Base-by-base conservation (phyloP, 2,113 vertebrate species). In the Hydropotes inermis region DNA sequence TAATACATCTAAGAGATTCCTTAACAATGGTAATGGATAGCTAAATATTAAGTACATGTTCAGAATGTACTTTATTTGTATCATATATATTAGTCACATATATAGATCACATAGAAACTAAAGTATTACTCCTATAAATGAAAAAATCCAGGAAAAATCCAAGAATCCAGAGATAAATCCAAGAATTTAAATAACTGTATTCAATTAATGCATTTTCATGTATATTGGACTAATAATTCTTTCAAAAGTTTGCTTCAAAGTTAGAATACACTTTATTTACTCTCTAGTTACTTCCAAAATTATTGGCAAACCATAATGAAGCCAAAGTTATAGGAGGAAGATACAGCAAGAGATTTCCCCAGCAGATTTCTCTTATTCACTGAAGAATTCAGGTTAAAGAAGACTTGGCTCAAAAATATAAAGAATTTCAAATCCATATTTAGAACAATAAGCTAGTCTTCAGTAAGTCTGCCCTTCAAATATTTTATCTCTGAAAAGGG, bases 191-290 rank as follows among this genome's bases (percentile, higher is more conserved):
- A 83, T 64, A 88, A 87, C 50, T 85, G 58, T 28, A 97, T 91
- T 55, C 91, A 95, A 96, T 28, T 97, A 95, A 91, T 97, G 79
- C 47, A 50, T 97, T 98, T 97, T 95, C 70, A 97, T 86, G 78
- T 96, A 91, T 17, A 91, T 19, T 94, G 28, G 55, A 54, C 74
- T 98, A 97, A 95, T 50, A 70, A 57, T 96, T 91, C 70, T 96
- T 97, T 97, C 9, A 74, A 94, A 89, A 83, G 2, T 82, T 96
- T 87, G 60, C 86, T 98, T 96, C 91, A 94, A 12, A 16, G 91
- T 89, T 96, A 97, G 96, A 98, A 36, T 1, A 10, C 74, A 91
- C 90, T 97, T 97, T 70, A 89, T 86, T 89, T 85, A 88, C 86
- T 97, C 85, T 61, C n/a, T 87, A 95, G 61, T 2, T 85, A 74